A percentile compares a stretch with the other conserved stretches of the same genome.
phyloP scores from a whole-genome alignment of 2,113 vertebrate genomes.

The Hippocampus abdominalis region DNA sequence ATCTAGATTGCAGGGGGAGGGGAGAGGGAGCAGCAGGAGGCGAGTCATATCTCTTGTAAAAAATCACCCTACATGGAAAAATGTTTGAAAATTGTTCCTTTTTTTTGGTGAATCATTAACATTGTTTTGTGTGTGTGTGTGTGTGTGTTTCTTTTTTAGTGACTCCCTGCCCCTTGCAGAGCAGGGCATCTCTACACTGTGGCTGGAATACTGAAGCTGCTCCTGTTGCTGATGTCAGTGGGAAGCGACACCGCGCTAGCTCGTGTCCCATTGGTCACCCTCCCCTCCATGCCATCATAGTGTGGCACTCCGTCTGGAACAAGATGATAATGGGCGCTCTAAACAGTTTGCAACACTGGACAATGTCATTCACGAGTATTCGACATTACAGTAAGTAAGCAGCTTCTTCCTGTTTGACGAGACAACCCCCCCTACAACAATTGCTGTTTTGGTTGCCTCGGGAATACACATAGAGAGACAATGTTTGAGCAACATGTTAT shows the following conservation, averaged over 20 bases:
- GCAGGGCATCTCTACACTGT: conserved; percentile 57
- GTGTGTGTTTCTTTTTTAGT: background rate
- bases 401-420: background rate
- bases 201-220: conserved; percentile 65
- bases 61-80: background rate
- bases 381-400: background rate
- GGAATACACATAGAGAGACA: conserved; percentile 13
- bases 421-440: conserved; percentile 1
- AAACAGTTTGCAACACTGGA: conserved; percentile 45
- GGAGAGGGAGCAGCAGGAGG: conserved; percentile 61
- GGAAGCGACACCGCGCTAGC: conserved; percentile 58
- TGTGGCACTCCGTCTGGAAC: conserved; percentile 68
- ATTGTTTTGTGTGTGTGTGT: background rate
- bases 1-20: conserved; percentile 46
- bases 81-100: background rate
- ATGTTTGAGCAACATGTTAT: conserved; percentile 14
- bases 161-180: conserved; percentile 27
- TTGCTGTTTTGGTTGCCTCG: conserved; percentile 13
- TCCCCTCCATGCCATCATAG: conserved; percentile 64
- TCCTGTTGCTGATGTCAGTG: conserved; percentile 62
- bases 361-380: conserved; percentile 1
- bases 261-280: conserved; percentile 63
- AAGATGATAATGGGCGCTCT: conserved; percentile 58
- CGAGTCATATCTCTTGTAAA: background rate
- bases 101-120: conserved; percentile 8